Evolutionary conservation across 2,797 vertebrate genomes (phyloP), one percentile per base, ranked within the genome.

Genomic region (Scleropages formosus): DNA sequence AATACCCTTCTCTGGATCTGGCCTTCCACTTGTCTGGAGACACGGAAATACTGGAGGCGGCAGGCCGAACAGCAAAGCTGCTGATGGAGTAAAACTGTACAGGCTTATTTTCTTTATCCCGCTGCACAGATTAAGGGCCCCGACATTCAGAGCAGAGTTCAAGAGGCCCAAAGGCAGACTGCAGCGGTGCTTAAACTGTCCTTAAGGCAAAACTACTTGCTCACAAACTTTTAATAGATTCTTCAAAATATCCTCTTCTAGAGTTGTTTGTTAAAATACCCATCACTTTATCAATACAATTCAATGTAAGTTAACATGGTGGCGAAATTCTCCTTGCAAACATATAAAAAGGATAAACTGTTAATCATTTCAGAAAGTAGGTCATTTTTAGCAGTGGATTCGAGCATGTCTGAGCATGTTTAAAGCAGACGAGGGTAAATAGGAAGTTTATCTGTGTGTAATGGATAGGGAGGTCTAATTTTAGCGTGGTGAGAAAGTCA

Each of bases 371-470:
- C 67, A 11, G 67, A 24, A 20, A 53, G 16, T 70, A 53, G 26
- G 20, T 53, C 27, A 59, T 20, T 56, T 58, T 59, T 22, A 75
- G 69, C 51, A 58, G 72, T 59, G 1, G 73, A 76, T 82, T 75
- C 44, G 9, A 74, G 79, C n/a, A n/a, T n/a, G n/a, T 83, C 80
- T 62, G 78, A 64, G 22, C 77, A 74, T 20, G 72, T 77, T 72
- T 79, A 76, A 73, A 63, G 72, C 31, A 53, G 79, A 71, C 39
- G 58, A 78, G 63, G 77, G 75, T 79, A 81, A 88, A 86, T 53
- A 84, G 86, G 80, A 87, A 86, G 82, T 83, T 88, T 90, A 89
- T 91, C 88, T 77, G 79, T 75, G 80, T 86, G 85, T 82, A 89
- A 89, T 80, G 71, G 88, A 89, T 90, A 91, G 81, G 76, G 44